Evolutionary conservation across 1,140 invertebrate genomes (phyloP).

Genomic region (Vollenhovia emeryi): DNA sequence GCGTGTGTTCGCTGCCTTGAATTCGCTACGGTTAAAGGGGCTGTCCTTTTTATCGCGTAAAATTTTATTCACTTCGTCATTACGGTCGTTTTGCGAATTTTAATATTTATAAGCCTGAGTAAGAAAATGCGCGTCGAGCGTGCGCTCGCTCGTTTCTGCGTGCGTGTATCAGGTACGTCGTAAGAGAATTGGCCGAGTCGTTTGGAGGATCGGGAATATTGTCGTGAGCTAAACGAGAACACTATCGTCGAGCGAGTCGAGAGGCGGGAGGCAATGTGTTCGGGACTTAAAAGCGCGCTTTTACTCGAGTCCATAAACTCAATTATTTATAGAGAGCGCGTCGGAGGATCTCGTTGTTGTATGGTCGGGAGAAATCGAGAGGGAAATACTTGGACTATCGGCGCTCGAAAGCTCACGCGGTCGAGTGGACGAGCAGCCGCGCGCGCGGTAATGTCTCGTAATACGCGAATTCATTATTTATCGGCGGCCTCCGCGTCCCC

Average conservation of each 20-base stretch:
- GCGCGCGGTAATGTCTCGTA: not conserved
- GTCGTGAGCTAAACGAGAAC: not conserved
- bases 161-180: not conserved
- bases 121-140: not conserved
- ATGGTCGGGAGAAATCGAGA: slow-evolving; percentile 39
- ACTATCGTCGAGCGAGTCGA: slow-evolving; percentile 17
- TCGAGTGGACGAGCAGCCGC: not conserved
- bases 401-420: not conserved
- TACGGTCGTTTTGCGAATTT: slow-evolving; percentile 1
- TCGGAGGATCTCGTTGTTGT: slow-evolving; percentile 21
- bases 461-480: slow-evolving; percentile 22
- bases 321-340: slow-evolving; percentile 65
- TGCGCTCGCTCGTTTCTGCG: too few relatives aligned
- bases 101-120: not conserved
- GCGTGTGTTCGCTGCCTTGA: not conserved
- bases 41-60: not conserved
- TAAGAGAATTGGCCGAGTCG: not conserved
- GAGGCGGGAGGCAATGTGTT: slow-evolving; percentile 54
- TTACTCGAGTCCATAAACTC: slow-evolving; percentile 63
- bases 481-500: not conserved
- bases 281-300: slow-evolving; percentile 61
- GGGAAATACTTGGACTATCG: slow-evolving; percentile 35
- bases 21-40: not conserved
- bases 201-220: slow-evolving; percentile 26
- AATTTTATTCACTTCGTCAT: slow-evolving; percentile 12